Percentiles rank a stretch among this genome's conserved stretches.
Evolutionary conservation across 2,797 vertebrate species (phyloP).

Genomic region (Sylvia borin): DNA sequence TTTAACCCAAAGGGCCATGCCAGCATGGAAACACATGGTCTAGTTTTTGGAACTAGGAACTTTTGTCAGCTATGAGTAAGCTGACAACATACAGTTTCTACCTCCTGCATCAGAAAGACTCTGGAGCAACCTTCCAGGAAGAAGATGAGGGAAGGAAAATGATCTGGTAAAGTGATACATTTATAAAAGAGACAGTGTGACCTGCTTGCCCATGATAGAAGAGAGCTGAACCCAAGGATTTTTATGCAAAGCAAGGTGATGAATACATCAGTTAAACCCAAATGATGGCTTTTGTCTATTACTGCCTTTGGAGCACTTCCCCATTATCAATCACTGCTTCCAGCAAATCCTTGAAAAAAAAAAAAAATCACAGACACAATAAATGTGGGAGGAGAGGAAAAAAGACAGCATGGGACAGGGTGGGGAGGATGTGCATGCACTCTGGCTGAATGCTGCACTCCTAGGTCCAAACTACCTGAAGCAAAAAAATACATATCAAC

Average conservation of each 20-base stretch:
- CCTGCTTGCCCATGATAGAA: neutral
- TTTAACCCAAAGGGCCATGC: neutral
- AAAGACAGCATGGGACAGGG: neutral
- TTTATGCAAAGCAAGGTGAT: neutral
- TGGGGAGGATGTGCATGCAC: rapidly evolving
- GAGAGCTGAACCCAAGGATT: neutral
- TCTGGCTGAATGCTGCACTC: neutral
- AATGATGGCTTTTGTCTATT: neutral
- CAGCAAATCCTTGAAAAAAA: neutral
- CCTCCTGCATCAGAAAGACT: neutral
- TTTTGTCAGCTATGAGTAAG: neutral
- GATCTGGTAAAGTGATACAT: neutral
- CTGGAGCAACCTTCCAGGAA: neutral
- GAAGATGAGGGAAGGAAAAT: neutral
- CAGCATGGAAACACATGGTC: neutral
- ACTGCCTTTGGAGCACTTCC: neutral
- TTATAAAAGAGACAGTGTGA: neutral
- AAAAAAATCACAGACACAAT: neutral
- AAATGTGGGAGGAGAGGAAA: neutral
- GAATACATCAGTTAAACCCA: neutral
- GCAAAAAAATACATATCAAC: neutral
- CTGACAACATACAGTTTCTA: neutral
- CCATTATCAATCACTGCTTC: neutral
- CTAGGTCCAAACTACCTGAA: neutral
- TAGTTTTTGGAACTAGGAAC: neutral